These are phyloP conservation scores for Sphinx pinastri DNA, from an alignment of 2,888 invertebrate species.

Conservation along the genomic window DNA sequence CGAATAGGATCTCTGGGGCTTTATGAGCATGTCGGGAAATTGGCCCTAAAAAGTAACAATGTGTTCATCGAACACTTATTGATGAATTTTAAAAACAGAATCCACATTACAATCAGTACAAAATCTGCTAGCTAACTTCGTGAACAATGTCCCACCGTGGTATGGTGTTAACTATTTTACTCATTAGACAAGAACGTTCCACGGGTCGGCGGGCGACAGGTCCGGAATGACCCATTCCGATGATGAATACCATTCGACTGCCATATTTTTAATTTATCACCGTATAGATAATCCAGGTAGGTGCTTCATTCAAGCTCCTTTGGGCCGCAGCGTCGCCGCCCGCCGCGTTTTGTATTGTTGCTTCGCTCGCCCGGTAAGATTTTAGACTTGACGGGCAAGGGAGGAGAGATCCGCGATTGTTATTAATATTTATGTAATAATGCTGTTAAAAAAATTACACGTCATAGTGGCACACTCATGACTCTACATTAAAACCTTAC, in stretches of 20 bases:
- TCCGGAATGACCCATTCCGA: slow-evolving; percentile 66
- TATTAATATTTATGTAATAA: not conserved
- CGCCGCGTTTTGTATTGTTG: slow-evolving; percentile 61
- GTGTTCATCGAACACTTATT: too few species aligned
- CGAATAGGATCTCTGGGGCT: too few species aligned
- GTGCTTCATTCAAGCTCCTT: slow-evolving; percentile 72
- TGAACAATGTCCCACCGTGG: not conserved
- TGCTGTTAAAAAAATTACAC: too few species aligned
- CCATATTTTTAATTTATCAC: slow-evolving; percentile 83
- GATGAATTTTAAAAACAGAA: too few species aligned
- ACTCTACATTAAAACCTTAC: too few species aligned
- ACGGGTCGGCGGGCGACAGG: slow-evolving; percentile 33
- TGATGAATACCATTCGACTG: slow-evolving; percentile 77
- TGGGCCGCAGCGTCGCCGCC: slow-evolving; percentile 60
- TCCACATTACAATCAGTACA: too few species aligned
- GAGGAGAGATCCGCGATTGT: slow-evolving; percentile 35
- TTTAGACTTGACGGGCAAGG: slow-evolving; percentile 34
- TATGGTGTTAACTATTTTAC: slow-evolving; percentile 47
- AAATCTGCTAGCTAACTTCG: too few species aligned
- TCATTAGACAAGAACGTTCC: slow-evolving; percentile 52
- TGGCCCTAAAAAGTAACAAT: too few species aligned
- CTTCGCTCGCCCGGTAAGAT: slow-evolving; percentile 45
- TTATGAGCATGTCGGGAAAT: too few species aligned
- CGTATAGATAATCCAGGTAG: slow-evolving; percentile 78
- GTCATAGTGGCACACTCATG: too few species aligned